Percentiles rank a stretch among this genome's conserved stretches.
These are phyloP conservation scores for Gasterosteus nipponicus DNA, from an alignment of 2,113 vertebrate species.

Conservation along the genomic window DNA sequence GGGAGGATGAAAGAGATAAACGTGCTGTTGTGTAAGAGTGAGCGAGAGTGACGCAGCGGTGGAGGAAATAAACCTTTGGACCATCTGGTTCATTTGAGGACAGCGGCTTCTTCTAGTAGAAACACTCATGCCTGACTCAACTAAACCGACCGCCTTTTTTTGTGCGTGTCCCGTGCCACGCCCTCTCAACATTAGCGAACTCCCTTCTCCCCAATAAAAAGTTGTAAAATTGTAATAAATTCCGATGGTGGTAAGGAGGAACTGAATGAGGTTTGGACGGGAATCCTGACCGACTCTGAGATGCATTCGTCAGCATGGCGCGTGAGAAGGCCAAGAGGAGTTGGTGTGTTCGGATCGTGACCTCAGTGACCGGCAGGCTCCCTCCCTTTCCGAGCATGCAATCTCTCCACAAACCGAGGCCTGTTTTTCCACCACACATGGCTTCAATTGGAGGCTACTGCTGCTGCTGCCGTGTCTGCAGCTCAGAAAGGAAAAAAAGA, in stretches of 20 bases:
- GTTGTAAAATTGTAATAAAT: neutral
- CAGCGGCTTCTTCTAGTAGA: neutral
- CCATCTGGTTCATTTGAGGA: slow-evolving; percentile 47
- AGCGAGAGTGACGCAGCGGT: slow-evolving; percentile 6
- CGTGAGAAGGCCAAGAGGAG: slow-evolving; percentile 66
- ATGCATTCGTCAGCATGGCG: slow-evolving; percentile 61
- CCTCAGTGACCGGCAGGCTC: slow-evolving; percentile 70
- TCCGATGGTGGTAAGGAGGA: slow-evolving; percentile 4
- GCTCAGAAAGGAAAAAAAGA: slow-evolving; percentile 23
- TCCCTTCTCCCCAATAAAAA: neutral
- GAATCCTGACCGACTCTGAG: slow-evolving; percentile 49
- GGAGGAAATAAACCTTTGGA: slow-evolving; percentile 15
- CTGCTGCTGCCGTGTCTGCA: slow-evolving; percentile 70
- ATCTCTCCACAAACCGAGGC: slow-evolving; percentile 69
- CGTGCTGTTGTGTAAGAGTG: neutral
- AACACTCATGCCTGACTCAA: slow-evolving; percentile 9
- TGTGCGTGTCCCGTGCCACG: slow-evolving; percentile 26
- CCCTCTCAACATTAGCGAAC: slow-evolving; percentile 36
- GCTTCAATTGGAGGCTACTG: slow-evolving; percentile 74
- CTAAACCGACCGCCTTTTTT: slow-evolving; percentile 29
- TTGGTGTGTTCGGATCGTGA: slow-evolving; percentile 72
- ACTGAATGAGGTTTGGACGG: slow-evolving; percentile 16
- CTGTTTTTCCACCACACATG: slow-evolving; percentile 79
- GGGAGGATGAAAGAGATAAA: slow-evolving; percentile 13
- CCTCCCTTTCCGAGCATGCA: slow-evolving; percentile 78